phyloP scores from a whole-genome alignment of 2,797 vertebrate species.

The Poeciliopsis paucimaculata region DNA sequence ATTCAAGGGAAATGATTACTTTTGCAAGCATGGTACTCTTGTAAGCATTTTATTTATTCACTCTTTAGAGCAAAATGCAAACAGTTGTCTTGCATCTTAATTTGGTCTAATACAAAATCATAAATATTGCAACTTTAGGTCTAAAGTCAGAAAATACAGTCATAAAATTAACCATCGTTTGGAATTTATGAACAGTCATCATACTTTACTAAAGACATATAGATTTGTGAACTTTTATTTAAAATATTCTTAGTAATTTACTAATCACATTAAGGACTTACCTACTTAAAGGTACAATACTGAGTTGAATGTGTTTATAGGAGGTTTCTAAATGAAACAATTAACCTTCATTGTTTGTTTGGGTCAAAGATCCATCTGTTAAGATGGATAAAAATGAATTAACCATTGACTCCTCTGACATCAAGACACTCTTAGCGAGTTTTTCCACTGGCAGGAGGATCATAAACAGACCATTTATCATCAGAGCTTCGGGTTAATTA shows the following conservation, averaged over 20 bases:
- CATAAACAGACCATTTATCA: constrained; percentile 56
- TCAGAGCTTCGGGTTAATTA: constrained; percentile 54
- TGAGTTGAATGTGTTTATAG: neutral
- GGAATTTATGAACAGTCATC: neutral
- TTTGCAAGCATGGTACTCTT: neutral
- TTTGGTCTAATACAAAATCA: neutral
- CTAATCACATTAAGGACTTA: neutral
- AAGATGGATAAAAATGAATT: neutral
- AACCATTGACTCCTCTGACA: constrained; percentile 19
- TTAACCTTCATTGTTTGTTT: constrained; percentile 19
- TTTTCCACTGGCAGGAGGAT: constrained; percentile 31
- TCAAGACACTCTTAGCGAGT: constrained; percentile 38
- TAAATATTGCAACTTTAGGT: neutral
- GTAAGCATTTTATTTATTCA: neutral
- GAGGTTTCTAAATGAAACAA: neutral
- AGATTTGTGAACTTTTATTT: neutral
- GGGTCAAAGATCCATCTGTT: constrained; percentile 8
- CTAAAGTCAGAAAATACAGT: neutral
- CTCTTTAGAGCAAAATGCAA: neutral
- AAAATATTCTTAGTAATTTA: neutral
- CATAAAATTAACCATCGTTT: neutral
- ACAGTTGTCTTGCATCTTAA: neutral
- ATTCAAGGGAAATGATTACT: neutral
- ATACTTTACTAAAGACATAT: neutral
- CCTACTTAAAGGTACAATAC: neutral